phyloP scores from a whole-genome alignment of 2,888 invertebrate species.

The Thysanoteuthis rhombus region DNA sequence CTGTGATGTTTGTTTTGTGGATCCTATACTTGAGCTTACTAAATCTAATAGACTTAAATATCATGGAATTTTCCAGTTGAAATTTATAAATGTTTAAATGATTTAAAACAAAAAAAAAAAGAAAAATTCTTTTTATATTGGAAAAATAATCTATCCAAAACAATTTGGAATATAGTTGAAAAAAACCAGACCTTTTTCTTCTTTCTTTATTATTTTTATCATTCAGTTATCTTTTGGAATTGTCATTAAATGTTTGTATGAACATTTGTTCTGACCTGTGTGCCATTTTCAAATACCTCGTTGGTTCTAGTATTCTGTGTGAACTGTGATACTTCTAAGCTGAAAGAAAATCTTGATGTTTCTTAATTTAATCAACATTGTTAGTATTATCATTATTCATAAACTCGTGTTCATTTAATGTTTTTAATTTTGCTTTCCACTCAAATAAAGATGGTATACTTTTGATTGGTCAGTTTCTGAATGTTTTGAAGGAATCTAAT shows the following conservation, averaged over 20 bases:
- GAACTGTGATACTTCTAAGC: background rate
- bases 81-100: background rate
- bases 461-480: too few relatives aligned
- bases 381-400: too few relatives aligned
- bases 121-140: background rate
- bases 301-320: background rate
- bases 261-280: background rate
- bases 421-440: too few relatives aligned
- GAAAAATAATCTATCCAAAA: background rate
- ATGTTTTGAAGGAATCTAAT: too few relatives aligned
- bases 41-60: background rate
- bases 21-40: background rate
- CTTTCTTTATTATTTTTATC: background rate
- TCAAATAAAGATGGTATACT: too few relatives aligned
- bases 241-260: background rate
- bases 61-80: background rate
- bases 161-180: background rate
- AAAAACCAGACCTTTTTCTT: background rate
- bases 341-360: background rate
- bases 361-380: background rate
- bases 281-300: background rate
- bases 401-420: too few relatives aligned
- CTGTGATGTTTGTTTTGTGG: background rate
- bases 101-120: background rate
- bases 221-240: background rate